These are phyloP conservation scores for Phyllotis vaccarum DNA, from an alignment of 2,797 vertebrate genomes.

Conservation along the genomic window DNA sequence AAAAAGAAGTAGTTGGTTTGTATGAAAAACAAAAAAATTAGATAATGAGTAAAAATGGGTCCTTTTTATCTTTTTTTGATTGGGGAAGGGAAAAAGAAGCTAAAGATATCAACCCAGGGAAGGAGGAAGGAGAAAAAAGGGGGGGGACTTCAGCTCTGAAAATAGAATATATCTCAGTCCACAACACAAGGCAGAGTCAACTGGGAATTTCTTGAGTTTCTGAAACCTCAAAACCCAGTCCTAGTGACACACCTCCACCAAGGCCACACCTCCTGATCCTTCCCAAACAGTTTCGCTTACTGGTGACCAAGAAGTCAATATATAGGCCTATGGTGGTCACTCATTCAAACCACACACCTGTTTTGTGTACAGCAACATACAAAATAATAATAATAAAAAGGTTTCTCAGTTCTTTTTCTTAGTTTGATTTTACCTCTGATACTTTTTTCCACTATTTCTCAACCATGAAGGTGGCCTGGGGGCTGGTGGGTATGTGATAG, in stretches of 20 bases:
- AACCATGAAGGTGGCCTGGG: background rate
- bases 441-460: slow-evolving; percentile 10
- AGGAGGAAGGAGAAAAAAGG: background rate
- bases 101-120: background rate
- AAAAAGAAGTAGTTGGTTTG: background rate
- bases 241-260: background rate
- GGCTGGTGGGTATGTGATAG: background rate
- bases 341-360: background rate
- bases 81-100: background rate
- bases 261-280: background rate
- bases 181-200: background rate
- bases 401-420: background rate
- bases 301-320: background rate
- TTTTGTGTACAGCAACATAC: background rate
- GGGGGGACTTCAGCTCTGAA: background rate
- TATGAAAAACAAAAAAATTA: background rate
- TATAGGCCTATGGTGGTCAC: background rate
- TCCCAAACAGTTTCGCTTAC: background rate
- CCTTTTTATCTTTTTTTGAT: background rate
- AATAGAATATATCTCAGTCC: background rate
- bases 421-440: background rate
- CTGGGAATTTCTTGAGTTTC: background rate
- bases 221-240: background rate
- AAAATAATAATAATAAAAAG: background rate
- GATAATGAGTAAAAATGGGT: background rate